Percentiles rank a stretch among this genome's conserved stretches.
These are phyloP conservation scores for Aphodius sticticus DNA, from an alignment of 2,888 invertebrate species.

Conservation along the genomic window DNA sequence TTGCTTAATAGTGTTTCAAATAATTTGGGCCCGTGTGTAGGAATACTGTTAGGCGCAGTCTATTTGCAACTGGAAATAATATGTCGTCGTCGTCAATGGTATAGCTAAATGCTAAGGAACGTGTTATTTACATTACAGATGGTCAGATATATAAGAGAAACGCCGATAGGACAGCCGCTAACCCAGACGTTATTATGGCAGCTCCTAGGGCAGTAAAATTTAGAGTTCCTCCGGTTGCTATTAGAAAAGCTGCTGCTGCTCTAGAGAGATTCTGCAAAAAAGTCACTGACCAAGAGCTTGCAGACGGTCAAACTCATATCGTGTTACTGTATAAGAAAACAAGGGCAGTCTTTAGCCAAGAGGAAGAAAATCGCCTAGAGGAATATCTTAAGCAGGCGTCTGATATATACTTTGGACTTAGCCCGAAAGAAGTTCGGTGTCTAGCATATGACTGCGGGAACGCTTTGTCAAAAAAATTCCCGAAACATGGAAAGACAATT, in stretches of 20 bases:
- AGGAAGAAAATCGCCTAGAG: constrained; percentile 8
- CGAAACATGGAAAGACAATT: constrained; percentile 14
- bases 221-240: constrained; percentile 7
- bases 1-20: background rate
- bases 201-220: constrained; percentile 9
- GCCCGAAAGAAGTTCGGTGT: constrained; percentile 25
- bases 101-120: constrained; percentile 17
- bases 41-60: background rate
- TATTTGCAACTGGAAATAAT: background rate
- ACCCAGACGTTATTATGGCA: constrained; percentile 8
- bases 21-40: background rate
- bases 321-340: constrained; percentile 20
- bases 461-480: background rate
- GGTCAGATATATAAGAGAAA: constrained; percentile 24
- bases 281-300: too few relatives aligned
- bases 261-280: too few relatives aligned
- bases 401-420: constrained; percentile 25
- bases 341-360: constrained; percentile 9
- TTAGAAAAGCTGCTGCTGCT: constrained; percentile 22
- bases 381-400: constrained; percentile 14
- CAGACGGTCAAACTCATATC: constrained; percentile 13
- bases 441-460: constrained; percentile 18
- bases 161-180: constrained; percentile 9
- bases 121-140: constrained; percentile 18
- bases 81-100: constrained; percentile 12